Conservation (phyloP, 2,888 invertebrate species). For the Hololepta plana region DNA sequence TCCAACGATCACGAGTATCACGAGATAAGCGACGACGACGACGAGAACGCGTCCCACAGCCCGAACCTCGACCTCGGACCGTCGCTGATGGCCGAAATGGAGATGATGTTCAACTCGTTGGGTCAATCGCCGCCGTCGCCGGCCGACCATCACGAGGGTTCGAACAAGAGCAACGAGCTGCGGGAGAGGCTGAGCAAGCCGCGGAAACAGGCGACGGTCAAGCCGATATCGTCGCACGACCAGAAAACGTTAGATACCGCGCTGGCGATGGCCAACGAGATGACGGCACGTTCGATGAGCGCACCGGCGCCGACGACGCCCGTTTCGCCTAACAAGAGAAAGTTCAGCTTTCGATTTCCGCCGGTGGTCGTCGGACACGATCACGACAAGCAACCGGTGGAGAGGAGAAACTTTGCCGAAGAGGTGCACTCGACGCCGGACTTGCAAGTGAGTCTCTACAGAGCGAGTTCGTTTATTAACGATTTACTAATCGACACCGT, state of each 20-base stretch:
- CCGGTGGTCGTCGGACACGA: constrained; percentile 21
- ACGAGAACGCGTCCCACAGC: constrained; percentile 23
- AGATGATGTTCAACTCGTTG: constrained; percentile 62
- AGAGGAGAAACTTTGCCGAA: constrained; percentile 76
- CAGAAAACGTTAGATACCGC: constrained; percentile 82
- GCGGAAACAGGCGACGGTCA: constrained; percentile 41
- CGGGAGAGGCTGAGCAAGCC: constrained; percentile 31
- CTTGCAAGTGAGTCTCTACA: constrained; percentile 50
- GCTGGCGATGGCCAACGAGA: constrained; percentile 82
- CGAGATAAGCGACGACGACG: constrained; percentile 67
- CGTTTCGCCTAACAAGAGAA: constrained; percentile 49
- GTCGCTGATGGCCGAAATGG: constrained; percentile 78
- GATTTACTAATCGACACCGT: not conserved
- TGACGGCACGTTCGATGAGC: constrained; percentile 44
- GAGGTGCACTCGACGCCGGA: constrained; percentile 74
- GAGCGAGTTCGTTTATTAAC: not conserved
- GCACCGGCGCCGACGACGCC: constrained; percentile 34
- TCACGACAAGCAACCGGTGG: constrained; percentile 39
- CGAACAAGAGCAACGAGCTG: constrained; percentile 53
- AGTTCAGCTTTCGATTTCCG: constrained; percentile 65
- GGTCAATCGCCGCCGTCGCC: constrained; percentile 19
- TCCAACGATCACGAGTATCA: constrained; percentile 55
- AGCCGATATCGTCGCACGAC: constrained; percentile 86
- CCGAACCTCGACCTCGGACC: constrained; percentile 62
- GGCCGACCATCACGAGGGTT: constrained; percentile 28